Evolutionary conservation across 2,797 vertebrate genomes (phyloP).

Genomic region (Semaprochilodus insignis): DNA sequence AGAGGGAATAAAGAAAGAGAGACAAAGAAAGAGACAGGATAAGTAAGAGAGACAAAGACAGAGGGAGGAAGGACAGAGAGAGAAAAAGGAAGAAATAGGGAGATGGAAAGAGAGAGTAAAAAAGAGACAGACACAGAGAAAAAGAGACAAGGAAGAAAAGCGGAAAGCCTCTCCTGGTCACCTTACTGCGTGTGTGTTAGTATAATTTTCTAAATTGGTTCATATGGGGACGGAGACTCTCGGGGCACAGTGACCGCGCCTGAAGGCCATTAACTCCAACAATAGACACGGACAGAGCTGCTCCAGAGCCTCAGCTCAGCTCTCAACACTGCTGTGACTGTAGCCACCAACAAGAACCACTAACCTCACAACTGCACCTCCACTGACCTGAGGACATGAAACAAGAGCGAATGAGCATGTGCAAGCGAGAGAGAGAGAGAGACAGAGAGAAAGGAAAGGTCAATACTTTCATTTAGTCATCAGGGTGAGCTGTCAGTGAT

Average conservation of each 20-base stretch:
- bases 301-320: no score
- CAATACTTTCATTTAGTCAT: slow-evolving; percentile 53
- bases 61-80: not conserved
- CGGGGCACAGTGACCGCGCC: not conserved
- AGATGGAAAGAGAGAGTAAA: slow-evolving; percentile 55
- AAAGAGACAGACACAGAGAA: slow-evolving; percentile 37
- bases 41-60: no score
- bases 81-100: not conserved
- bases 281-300: slow-evolving; percentile 23
- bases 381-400: not conserved
- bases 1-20: not conserved
- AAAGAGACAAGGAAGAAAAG: no score
- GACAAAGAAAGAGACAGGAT: not conserved
- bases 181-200: not conserved
- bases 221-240: slow-evolving; percentile 27
- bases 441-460: slow-evolving; percentile 36
- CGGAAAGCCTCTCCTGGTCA: slow-evolving; percentile 1
- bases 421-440: not conserved
- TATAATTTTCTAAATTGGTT: slow-evolving; percentile 31
- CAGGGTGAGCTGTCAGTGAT: slow-evolving; percentile 28
- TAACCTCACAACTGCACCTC: slow-evolving; percentile 27
- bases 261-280: slow-evolving; percentile 29
- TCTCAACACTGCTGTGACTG: not conserved
- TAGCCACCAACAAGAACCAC: slow-evolving; percentile 23
- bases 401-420: not conserved